Conservation (phyloP, 1,140 invertebrate genomes). For the Mactra quadrangularis region DNA sequence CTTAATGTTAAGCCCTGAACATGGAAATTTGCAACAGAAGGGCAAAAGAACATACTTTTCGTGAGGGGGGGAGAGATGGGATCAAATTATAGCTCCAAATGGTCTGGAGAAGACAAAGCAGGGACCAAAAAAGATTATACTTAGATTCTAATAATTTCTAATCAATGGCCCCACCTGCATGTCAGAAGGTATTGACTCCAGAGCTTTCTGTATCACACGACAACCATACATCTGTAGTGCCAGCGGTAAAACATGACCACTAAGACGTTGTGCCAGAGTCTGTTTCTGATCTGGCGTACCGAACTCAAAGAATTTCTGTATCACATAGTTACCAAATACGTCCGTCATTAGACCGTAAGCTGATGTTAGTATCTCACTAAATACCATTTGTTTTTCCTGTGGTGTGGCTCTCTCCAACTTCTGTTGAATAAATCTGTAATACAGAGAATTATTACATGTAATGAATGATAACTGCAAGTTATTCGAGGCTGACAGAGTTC, state of each 20-base stretch:
- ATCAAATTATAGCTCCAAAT: too few relatives aligned
- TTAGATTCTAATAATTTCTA: too few relatives aligned
- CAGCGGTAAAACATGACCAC: slow-evolving; percentile 97
- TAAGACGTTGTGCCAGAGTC: slow-evolving; percentile 95
- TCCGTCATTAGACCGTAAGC: slow-evolving; percentile 99
- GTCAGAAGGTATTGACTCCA: slow-evolving; percentile 98
- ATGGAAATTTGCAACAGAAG: too few relatives aligned
- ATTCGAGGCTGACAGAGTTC: too few relatives aligned
- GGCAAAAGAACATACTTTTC: too few relatives aligned
- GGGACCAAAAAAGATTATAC: too few relatives aligned
- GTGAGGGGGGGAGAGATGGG: too few relatives aligned
- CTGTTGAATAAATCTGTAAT: slow-evolving; percentile 97
- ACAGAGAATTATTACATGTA: too few relatives aligned
- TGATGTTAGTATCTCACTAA: slow-evolving; percentile 96
- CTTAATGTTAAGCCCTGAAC: too few relatives aligned
- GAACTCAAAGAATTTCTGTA: slow-evolving; percentile 99
- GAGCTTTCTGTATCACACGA: slow-evolving; percentile 99
- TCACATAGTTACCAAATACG: slow-evolving; percentile 99
- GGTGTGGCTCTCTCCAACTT: slow-evolving; percentile 98
- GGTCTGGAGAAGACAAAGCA: too few relatives aligned
- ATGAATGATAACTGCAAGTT: too few relatives aligned
- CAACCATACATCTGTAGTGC: slow-evolving; percentile 99
- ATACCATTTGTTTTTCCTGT: slow-evolving; percentile 98
- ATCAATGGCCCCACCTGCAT: too few relatives aligned
- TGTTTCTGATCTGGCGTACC: slow-evolving; percentile 99